These are phyloP conservation scores for Danaus plexippus DNA, from an alignment of 1,140 invertebrate species.

Conservation along the genomic window DNA sequence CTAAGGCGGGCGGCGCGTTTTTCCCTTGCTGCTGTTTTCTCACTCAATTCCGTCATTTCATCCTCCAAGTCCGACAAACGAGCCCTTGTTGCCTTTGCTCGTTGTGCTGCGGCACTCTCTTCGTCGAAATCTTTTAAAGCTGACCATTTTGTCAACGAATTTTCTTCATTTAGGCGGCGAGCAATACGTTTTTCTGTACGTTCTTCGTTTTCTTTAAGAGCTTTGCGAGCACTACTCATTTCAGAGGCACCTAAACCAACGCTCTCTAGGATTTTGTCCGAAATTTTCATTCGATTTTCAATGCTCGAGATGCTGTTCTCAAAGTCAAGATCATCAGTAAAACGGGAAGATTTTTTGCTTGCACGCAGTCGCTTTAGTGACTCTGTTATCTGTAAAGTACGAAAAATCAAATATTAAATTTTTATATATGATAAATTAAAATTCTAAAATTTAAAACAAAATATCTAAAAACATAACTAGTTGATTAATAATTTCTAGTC, in stretches of 20 bases:
- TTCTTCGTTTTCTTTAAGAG: conserved; percentile 65
- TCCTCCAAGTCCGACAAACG: conserved; percentile 74
- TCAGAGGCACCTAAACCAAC: conserved; percentile 66
- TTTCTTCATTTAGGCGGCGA: conserved; percentile 55
- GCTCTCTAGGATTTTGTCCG: conserved; percentile 74
- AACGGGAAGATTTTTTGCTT: conserved; percentile 68
- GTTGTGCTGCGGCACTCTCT: conserved; percentile 50
- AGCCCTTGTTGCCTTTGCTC: conserved; percentile 63
- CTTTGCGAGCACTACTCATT: conserved; percentile 50
- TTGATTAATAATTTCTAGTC: too few relatives aligned
- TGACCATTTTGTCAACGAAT: conserved; percentile 71
- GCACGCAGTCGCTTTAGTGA: conserved; percentile 69
- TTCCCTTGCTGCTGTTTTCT: conserved; percentile 73
- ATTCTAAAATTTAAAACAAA: too few relatives aligned
- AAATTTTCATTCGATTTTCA: conserved; percentile 70
- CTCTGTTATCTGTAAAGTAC: conserved; percentile 58
- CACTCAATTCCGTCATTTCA: conserved; percentile 73
- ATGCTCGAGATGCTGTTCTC: conserved; percentile 71
- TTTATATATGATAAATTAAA: too few relatives aligned
- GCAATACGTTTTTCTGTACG: conserved; percentile 69
- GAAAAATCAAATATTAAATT: too few relatives aligned
- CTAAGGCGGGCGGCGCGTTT: conserved; percentile 72
- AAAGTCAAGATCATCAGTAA: conserved; percentile 73
- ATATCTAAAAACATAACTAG: too few relatives aligned
- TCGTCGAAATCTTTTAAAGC: conserved; percentile 60